phyloP scores from a whole-genome alignment of 2,113 vertebrate species.

The Rhegmatorhina hoffmannsi region DNA sequence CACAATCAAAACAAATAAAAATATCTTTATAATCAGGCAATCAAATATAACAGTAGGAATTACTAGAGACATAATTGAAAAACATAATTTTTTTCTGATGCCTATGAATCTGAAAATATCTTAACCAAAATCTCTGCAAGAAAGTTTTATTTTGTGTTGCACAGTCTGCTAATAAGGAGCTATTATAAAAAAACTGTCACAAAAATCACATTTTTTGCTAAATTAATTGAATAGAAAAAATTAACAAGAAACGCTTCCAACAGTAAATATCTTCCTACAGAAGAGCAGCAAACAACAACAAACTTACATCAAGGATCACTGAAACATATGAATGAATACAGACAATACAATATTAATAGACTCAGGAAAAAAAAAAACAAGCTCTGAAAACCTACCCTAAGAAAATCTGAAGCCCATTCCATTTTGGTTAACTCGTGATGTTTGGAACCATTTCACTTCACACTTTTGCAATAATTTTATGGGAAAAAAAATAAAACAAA shows the following conservation, averaged over 20 bases:
- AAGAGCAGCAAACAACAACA: background rate
- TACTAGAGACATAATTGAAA: background rate
- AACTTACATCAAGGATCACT: background rate
- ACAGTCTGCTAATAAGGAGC: background rate
- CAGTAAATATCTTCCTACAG: background rate
- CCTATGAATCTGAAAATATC: background rate
- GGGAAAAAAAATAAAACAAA: background rate
- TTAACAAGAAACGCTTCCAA: conserved; percentile 9
- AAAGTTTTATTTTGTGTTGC: background rate
- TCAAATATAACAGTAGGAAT: background rate
- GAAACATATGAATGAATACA: background rate
- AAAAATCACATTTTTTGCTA: background rate
- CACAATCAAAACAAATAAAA: background rate
- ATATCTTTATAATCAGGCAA: background rate
- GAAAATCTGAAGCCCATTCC: background rate
- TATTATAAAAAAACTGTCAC: conserved; percentile 38
- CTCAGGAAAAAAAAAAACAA: background rate
- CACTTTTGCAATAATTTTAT: background rate
- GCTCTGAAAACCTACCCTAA: background rate
- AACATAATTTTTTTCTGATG: background rate
- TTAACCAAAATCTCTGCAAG: background rate
- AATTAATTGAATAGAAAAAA: conserved; percentile 1
- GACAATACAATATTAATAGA: background rate
- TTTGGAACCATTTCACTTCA: background rate
- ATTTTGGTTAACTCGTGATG: background rate